Evolutionary conservation across 2,888 invertebrate species (phyloP).

Genomic region (Platycheirus rosarum): DNA sequence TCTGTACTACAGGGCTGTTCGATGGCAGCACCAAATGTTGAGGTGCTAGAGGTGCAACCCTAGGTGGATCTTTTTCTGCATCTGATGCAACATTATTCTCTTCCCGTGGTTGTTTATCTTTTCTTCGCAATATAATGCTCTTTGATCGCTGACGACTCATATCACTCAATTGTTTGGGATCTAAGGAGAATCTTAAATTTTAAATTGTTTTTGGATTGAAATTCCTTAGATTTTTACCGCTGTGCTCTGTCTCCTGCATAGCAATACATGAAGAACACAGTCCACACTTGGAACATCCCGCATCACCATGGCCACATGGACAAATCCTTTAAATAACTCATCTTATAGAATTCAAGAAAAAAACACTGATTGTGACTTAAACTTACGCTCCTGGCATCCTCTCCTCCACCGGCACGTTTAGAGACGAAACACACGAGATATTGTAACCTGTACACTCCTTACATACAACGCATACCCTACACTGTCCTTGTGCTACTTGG

Average conservation of each 20-base stretch:
- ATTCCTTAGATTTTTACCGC: conserved; percentile 76
- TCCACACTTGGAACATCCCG: conserved; percentile 96
- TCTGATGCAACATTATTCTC: conserved; percentile 79
- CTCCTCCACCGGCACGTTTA: conserved; percentile 89
- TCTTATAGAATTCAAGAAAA: not conserved
- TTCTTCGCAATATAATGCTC: conserved; percentile 80
- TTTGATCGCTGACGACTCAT: conserved; percentile 83
- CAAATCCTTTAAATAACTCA: conserved; percentile 87
- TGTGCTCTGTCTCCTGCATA: conserved; percentile 81
- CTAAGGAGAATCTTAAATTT: conserved; percentile 48
- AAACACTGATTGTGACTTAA: not conserved
- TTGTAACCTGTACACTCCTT: conserved; percentile 97
- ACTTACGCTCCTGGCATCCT: conserved; percentile 94
- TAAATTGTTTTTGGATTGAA: not conserved
- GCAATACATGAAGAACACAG: conserved; percentile 93
- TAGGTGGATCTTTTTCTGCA: conserved; percentile 84
- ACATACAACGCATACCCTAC: conserved; percentile 90
- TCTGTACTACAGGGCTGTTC: conserved; percentile 90
- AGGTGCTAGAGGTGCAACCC: conserved; percentile 89
- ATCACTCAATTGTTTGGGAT: conserved; percentile 79
- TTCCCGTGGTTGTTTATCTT: conserved; percentile 80
- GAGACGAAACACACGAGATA: conserved; percentile 86
- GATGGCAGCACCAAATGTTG: conserved; percentile 89
- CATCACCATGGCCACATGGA: conserved; percentile 97
- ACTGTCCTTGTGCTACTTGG: conserved; percentile 82